Conservation (phyloP, 2,797 vertebrate genomes). For the Limosa lapponica region DNA sequence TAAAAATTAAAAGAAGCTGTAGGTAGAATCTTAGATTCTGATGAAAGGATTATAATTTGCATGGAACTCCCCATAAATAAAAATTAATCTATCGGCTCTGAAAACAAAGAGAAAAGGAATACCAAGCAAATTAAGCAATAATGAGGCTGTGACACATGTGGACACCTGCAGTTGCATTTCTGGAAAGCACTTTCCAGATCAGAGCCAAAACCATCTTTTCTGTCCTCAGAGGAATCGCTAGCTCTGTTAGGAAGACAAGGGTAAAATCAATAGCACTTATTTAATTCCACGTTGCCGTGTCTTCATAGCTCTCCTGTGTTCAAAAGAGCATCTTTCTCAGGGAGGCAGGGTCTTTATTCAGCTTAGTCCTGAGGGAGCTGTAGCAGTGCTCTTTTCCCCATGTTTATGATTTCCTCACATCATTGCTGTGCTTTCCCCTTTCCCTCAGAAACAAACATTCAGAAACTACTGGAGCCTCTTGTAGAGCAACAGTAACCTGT, state of each 20-base stretch:
- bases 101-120: not conserved
- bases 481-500: not conserved
- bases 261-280: not conserved
- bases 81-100: not conserved
- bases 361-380: not conserved
- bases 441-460: not conserved
- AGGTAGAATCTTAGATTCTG: not conserved
- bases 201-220: not conserved
- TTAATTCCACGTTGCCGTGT: not conserved
- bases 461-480: not conserved
- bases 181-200: not conserved
- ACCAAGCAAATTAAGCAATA: not conserved
- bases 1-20: not conserved
- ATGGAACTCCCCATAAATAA: not conserved
- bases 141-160: not conserved
- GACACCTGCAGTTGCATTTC: not conserved
- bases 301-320: not conserved
- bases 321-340: not conserved
- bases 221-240: not conserved
- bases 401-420: not conserved
- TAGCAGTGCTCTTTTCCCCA: not conserved
- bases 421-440: not conserved
- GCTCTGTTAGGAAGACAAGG: not conserved
- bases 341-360: not conserved
- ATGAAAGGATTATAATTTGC: not conserved